Evolutionary conservation across 2,113 vertebrate genomes (phyloP).

Genomic region (Podarcis cretensis): DNA sequence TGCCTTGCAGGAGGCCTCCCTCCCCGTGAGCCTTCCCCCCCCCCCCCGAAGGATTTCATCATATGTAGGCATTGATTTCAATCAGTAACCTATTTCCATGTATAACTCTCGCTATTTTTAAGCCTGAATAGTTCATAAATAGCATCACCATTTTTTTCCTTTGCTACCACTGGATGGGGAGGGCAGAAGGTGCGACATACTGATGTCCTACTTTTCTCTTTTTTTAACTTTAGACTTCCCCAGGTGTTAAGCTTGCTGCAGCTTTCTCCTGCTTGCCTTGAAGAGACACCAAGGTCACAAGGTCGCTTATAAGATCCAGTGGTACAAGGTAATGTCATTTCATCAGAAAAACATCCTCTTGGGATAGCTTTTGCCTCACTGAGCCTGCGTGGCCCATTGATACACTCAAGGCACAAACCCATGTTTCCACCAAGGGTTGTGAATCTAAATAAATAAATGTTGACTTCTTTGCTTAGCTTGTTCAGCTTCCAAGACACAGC

Average conservation of each 20-base stretch:
- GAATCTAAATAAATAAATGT: not conserved
- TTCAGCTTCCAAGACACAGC: not conserved
- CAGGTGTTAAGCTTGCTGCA: slow-evolving; percentile 9
- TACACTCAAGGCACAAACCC: not conserved
- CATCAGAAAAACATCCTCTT: not conserved
- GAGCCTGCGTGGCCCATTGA: not conserved
- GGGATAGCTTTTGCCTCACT: not conserved
- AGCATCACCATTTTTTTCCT: slow-evolving; percentile 45
- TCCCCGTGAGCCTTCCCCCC: not conserved
- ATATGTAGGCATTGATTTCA: slow-evolving; percentile 61
- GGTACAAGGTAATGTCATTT: not conserved
- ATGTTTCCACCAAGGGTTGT: not conserved
- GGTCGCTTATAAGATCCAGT: not conserved
- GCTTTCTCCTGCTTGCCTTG: not conserved
- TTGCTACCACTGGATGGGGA: not conserved
- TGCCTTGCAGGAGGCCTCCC: not conserved
- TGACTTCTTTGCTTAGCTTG: not conserved
- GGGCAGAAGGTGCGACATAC: slow-evolving; percentile 9
- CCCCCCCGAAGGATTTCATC: slow-evolving; percentile 27
- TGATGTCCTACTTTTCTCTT: slow-evolving; percentile 40
- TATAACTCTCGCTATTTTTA: slow-evolving; percentile 57
- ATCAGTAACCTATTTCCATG: slow-evolving; percentile 59
- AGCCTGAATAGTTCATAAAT: slow-evolving; percentile 62
- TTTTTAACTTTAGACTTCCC: slow-evolving; percentile 32
- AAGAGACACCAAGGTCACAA: slow-evolving; percentile 9